Conservation (phyloP, 2,797 vertebrate genomes). For the Pipistrellus nathusii region DNA sequence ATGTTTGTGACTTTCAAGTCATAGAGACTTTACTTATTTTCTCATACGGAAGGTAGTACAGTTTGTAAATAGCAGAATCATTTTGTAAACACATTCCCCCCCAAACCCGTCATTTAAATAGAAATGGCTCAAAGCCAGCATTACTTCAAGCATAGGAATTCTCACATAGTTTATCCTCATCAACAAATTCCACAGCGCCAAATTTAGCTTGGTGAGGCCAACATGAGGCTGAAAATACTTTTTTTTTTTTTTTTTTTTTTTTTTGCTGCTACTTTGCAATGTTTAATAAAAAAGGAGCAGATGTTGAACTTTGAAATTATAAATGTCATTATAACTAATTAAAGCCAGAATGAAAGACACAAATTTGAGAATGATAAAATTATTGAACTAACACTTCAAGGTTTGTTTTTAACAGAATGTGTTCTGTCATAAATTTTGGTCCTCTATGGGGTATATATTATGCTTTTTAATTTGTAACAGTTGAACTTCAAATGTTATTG, state of each 20-base stretch:
- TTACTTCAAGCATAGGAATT: slow-evolving; percentile 71
- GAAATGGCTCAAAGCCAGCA: slow-evolving; percentile 74
- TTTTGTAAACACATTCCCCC: slow-evolving; percentile 73
- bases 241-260: not conserved
- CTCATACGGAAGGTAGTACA: slow-evolving; percentile 41
- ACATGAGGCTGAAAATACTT: slow-evolving; percentile 67
- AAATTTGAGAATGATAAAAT: slow-evolving; percentile 59
- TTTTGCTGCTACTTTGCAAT: slow-evolving; percentile 67
- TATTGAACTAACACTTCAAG: slow-evolving; percentile 30
- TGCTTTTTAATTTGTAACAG: slow-evolving; percentile 24
- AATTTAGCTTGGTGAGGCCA: slow-evolving; percentile 77
- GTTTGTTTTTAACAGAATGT: slow-evolving; percentile 33
- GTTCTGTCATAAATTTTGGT: not conserved
- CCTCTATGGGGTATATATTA: not conserved
- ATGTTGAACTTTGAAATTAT: slow-evolving; percentile 65
- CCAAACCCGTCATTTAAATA: slow-evolving; percentile 72
- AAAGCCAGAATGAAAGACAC: slow-evolving; percentile 58
- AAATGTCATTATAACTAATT: slow-evolving; percentile 52
- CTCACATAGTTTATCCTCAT: slow-evolving; percentile 74
- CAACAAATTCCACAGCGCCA: slow-evolving; percentile 77
- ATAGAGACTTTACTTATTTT: slow-evolving; percentile 41
- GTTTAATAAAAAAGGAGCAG: slow-evolving; percentile 74
- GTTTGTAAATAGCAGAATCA: slow-evolving; percentile 55
- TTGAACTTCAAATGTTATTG: slow-evolving; percentile 28
- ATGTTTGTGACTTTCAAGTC: not conserved